Evolutionary conservation across 2,113 vertebrate genomes (phyloP), one percentile per base, ranked within the genome.

Genomic region (Alligator mississippiensis): DNA sequence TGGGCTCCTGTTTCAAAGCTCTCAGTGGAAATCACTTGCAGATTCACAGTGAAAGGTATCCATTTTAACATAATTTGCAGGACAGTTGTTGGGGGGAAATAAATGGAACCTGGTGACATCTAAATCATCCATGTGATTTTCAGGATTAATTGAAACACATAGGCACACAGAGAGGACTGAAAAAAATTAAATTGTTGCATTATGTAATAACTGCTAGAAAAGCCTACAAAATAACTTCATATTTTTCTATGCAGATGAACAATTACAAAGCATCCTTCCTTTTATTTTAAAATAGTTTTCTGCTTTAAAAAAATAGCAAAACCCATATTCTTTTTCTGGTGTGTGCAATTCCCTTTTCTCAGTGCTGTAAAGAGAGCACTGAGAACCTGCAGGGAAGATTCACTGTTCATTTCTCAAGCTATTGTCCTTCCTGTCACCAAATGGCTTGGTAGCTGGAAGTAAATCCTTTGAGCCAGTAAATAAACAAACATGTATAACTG

Each of bases 11-110:
- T 90, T 94, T 54, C 87, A 61, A 0, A 1, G 16, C 77, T 94
- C 85, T 93, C 78, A 64, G 78, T 88, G 93, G 90, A 93, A 94
- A 74, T 55, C 22, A 25, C 38, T n/a, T 87, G 93, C 80, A 94
- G 81, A 92, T 81, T 75, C 61, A 59, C 55, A 13, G 87, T 93
- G 89, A 58, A 80, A 55, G 85, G 90, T n/a, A 62, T 78, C 81
- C 89, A 90, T 3, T 30, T 92, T 92, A 92, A 25, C 82, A 21
- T 72, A 84, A 90, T 80, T 24, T 91, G 64, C 1, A 3, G 63
- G 91, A 64, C 27, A 87, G 88, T 86, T 64, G 81, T 85, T 72
- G 66, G 57, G 85, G 18, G 57, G 88, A 34, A 72, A 88, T 61
- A 88, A 81, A 84, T 86, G 85, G 15, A 82, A 15, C 74, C 86